Conservation (phyloP, 2,113 vertebrate genomes). For the Spheniscus mendiculus region DNA sequence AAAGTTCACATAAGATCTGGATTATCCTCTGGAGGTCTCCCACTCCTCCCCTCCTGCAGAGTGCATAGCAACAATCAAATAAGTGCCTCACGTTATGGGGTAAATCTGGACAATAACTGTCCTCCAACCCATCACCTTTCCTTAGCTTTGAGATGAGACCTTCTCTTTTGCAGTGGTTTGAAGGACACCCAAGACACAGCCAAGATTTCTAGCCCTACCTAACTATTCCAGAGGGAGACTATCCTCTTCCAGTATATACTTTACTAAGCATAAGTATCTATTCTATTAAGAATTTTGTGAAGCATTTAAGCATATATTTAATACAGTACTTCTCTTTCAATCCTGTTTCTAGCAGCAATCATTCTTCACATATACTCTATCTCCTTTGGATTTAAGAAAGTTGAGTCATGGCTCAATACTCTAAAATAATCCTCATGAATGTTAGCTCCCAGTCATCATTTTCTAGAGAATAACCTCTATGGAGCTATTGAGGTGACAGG, state of each 20-base stretch:
- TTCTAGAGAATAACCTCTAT: not conserved
- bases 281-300: not conserved
- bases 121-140: not conserved
- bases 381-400: not conserved
- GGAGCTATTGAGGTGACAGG: not conserved
- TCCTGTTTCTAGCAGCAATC: not conserved
- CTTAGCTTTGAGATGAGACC: not conserved
- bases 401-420: not conserved
- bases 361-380: not conserved
- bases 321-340: not conserved
- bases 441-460: not conserved
- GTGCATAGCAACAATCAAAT: not conserved
- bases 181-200: not conserved
- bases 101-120: not conserved
- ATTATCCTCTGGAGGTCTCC: not conserved
- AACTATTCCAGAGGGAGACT: not conserved
- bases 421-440: not conserved
- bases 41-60: not conserved
- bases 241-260: not conserved
- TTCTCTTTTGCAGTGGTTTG: not conserved
- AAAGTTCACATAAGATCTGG: not conserved
- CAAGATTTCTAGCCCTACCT: not conserved
- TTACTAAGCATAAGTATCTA: not conserved
- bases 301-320: not conserved
- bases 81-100: fast-evolving